Percentiles rank a stretch among this genome's conserved stretches.
Conservation (phyloP, 2,888 invertebrate genomes). For the Drosophila lacicola region DNA sequence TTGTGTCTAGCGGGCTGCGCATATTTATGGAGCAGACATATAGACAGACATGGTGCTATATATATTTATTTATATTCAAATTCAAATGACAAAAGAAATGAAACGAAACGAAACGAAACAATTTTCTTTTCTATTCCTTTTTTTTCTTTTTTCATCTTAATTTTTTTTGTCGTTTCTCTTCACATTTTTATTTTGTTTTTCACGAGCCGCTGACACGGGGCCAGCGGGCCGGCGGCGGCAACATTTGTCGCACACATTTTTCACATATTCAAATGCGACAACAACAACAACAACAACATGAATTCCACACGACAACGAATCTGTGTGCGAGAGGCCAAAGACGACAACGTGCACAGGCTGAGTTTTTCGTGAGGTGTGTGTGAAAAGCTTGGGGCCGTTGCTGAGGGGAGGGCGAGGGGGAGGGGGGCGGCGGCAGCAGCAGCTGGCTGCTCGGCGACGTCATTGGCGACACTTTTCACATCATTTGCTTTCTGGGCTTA, state of each 20-base stretch:
- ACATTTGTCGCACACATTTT: conserved; percentile 79
- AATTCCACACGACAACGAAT: conserved; percentile 46
- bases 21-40: conserved; percentile 64
- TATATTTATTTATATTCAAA: conserved; percentile 76
- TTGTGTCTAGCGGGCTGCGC: conserved; percentile 20
- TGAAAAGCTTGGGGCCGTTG: not conserved
- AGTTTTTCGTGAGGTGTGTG: not conserved
- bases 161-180: conserved; percentile 3
- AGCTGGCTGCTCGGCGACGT: conserved; percentile 48
- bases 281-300: conserved; percentile 28
- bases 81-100: conserved; percentile 77
- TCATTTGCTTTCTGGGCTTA: conserved; percentile 44
- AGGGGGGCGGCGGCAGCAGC: not conserved
- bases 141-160: conserved; percentile 5
- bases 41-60: conserved; percentile 52
- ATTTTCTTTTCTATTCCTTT: conserved; percentile 53
- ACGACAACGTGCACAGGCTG: conserved; percentile 33
- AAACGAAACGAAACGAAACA: conserved; percentile 66
- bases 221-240: conserved; percentile 14
- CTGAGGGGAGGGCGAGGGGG: not conserved
- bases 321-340: conserved; percentile 18
- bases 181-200: conserved; percentile 25
- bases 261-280: conserved; percentile 62
- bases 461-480: conserved; percentile 75
- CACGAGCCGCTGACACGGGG: conserved; percentile 14